Base-by-base conservation (phyloP, 2,113 vertebrate species). In the Apaloderma vittatum region DNA sequence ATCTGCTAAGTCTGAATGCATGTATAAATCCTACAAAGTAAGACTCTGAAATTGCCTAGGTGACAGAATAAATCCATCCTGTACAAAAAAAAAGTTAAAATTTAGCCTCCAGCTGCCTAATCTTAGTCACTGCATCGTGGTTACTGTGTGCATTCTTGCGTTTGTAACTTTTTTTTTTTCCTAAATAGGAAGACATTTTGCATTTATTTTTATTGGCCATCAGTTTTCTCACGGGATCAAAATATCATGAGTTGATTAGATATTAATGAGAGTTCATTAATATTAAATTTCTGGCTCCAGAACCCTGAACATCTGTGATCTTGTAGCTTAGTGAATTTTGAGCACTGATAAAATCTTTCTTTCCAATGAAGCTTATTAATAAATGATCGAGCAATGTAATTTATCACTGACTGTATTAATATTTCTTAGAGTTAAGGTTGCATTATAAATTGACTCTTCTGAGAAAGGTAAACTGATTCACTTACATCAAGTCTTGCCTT, bases 391-490 rank as follows among this genome's bases (percentile, higher is more conserved):
- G 16, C 16, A 91, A 59, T 5, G 45, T 54, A 93, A 95, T 96
- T 86, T 80, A 88, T 89, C 78, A 45, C 29, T 55, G 15, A 30
- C 22, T 93, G 13, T 49, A 76, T 92, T 74, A 82, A 78, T 94
- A 75, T 89, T 96, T 92, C 74, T 88, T 93, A 94, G 90, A 86
- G n/a, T 13, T 83, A 92, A 83, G 71, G 90, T 87, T 96, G 96
- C 90, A 71, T 80, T 94, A 95, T 78, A 87, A 92, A 95, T 91
- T 83, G 95, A 97, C 82, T 98, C 95, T 94, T 96, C 89, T 94
- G 96, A 70, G 88, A 95, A 97, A 98, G 94, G 96, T 97, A 96
- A 96, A 96, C 79, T 73, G 90, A 97, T 87, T 94, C 84, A 48
- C 81, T 94, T 51, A 15, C 75, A 97, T 93, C 91, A 96, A 82